Base-by-base conservation (phyloP, 92 coral and sea anemone species). In the Diadumene lineata region DNA sequence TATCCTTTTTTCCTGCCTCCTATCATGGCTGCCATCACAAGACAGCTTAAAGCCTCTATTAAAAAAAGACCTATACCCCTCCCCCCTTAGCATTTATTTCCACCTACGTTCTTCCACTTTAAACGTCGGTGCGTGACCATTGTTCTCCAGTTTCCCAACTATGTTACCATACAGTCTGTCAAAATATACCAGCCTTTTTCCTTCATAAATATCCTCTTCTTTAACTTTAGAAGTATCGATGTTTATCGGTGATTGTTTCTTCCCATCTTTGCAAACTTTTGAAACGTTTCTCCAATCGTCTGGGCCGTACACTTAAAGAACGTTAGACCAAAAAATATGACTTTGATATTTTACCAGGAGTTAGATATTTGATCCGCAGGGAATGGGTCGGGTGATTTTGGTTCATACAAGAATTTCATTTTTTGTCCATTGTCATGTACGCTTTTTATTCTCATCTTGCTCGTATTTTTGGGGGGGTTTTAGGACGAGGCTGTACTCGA, bases 171-270 rank as follows among this genome's bases (percentile, higher is more conserved):
- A 8, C 25, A 0, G 27, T 9, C 19, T 18, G 30, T 38, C 43
- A 28, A 4, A 73, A 1, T 22, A 15, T 6, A 60, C 68, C 22
- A 57, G 22, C 27, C 25, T 32, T 2, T 48, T 21, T 15, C 48
- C 48, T 2, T 21, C 19, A 16, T 21, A 9, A 53, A 6, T 16
- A 21, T 53, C 18, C 8, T 21, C 18, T 13, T 6, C 18, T 53
- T 53, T 53, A 3, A 23, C 58, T 16, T 53, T 53, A 53, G 58
- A 53, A 15, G 58, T 4, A 31, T 24, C 33, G 65, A 90, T 86
- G 72, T 90, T 79, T n/a, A 90, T 77, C 11, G 94, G 90, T 16
- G 94, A 89, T 60, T 89, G 94, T 58, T 87, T 73, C 2, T 31
- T 50, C 11, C 72, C 85, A 32, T 7, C 29, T 9, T 44, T 13